Evolutionary conservation across 2,888 invertebrate genomes (phyloP).

Genomic region (Rapana venosa): DNA sequence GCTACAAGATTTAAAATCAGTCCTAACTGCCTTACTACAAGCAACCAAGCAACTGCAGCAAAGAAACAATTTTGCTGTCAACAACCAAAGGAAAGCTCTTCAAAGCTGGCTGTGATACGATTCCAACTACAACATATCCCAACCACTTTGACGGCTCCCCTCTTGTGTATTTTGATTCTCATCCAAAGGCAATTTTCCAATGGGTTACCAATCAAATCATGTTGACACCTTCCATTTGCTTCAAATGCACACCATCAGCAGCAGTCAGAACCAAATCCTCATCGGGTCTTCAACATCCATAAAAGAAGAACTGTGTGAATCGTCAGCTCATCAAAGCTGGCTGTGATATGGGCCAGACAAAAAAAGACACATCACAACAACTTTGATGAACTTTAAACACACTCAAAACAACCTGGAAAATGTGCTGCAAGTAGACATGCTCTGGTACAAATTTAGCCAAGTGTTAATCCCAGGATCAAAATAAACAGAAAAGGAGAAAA

Average conservation of each 20-base stretch:
- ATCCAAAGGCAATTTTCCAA: background rate
- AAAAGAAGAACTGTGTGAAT: background rate
- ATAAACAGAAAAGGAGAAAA: background rate
- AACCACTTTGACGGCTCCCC: slow-evolving; percentile 21
- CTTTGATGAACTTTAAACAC: slow-evolving; percentile 84
- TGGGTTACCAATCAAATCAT: no score
- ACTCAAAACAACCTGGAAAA: background rate
- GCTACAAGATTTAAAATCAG: no score
- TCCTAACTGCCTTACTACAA: no score
- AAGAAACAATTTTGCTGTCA: background rate
- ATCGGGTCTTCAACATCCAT: background rate
- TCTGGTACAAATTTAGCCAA: no score
- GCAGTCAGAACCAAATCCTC: background rate
- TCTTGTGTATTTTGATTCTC: background rate
- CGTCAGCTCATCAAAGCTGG: slow-evolving; percentile 88
- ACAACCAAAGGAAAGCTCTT: background rate
- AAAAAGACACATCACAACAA: slow-evolving; percentile 88
- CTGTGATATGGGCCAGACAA: slow-evolving; percentile 90
- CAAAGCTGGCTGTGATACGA: slow-evolving; percentile 27
- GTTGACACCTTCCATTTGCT: background rate
- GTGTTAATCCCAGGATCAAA: no score
- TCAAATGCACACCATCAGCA: background rate
- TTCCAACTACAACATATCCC: background rate
- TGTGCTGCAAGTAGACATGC: no score
- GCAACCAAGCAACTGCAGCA: no score